Evolutionary conservation across 2,888 invertebrate species (phyloP), one percentile per base, ranked within the genome.

Genomic region (Volucella zonaria): DNA sequence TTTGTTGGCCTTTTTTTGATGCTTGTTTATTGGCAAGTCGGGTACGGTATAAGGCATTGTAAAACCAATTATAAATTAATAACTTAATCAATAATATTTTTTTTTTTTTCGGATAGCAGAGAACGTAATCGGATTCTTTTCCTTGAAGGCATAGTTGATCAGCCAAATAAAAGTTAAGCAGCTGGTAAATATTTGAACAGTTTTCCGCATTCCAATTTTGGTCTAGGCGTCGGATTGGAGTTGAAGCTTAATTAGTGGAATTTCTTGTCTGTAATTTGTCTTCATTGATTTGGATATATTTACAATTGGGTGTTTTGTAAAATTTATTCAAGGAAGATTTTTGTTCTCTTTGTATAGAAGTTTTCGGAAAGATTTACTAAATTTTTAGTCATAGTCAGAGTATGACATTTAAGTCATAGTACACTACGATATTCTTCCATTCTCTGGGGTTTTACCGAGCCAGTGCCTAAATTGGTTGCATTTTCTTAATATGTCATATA

Each of bases 141-240:
- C 12, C 42, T 61, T 43, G 43, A 61, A 61, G 4, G 4, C 31
- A 31, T 61, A 43, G 3, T 61, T 61, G 42, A 61, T 61, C 18
- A 61, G 45, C 59, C 23, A 23, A 23, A 45, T 61, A 18, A 45
- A 23, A 61, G 43, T 45, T 8, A 31, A n/a, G 15, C 43, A 15
- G 15, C 14, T n/a, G 43, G 23, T 42, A 61, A 12, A 23, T 31
- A 31, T 31, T 6, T 31, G 23, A 31, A 6, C 31, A 31, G 18
- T 23, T 59, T 61, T 61, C 59, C 59, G 59, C 23, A 61, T 61
- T 61, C 43, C n/a, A 45, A n/a, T 45, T 45, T 45, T 45, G 0
- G 11, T 59, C 40, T 54, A 23, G 11, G 12, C n/a, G 31, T 11
- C 23, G 8, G 12, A 3, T 3, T 54, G n/a, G 2, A 8, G 31